These are phyloP conservation scores for Neotragus moschatus DNA, from an alignment of 2,113 vertebrate genomes.

Conservation along the genomic window DNA sequence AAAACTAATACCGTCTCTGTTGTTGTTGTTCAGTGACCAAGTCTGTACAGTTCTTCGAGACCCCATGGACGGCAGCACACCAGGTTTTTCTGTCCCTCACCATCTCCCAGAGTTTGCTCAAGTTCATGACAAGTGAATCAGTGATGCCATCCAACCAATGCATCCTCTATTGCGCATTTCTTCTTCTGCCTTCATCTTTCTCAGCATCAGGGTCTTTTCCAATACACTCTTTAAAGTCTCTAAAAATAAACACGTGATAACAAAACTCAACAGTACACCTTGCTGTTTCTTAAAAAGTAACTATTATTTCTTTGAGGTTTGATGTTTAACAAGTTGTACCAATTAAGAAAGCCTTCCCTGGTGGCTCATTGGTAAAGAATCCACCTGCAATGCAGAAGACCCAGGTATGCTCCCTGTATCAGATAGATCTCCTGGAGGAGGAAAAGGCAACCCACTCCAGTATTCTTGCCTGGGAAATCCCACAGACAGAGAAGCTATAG, in stretches of 20 bases:
- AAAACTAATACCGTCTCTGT: neutral
- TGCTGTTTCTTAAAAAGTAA: neutral
- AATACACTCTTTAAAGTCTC: neutral
- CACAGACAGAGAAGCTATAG: neutral
- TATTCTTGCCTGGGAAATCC: neutral
- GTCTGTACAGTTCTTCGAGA: neutral
- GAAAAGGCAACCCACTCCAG: neutral
- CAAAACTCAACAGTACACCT: neutral
- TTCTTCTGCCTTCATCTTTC: neutral
- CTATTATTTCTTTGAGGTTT: neutral
- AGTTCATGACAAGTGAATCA: neutral
- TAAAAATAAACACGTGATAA: neutral
- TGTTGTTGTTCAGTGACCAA: neutral
- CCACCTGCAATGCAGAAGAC: neutral
- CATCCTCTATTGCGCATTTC: neutral
- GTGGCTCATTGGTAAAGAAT: neutral
- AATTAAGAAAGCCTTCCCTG: neutral
- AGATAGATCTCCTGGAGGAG: neutral
- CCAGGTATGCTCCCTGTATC: accelerated
- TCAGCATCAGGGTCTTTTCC: neutral
- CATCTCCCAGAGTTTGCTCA: neutral
- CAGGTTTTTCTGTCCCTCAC: neutral
- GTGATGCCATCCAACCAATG: neutral
- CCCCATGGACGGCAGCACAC: neutral
- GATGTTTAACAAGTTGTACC: neutral